Base-by-base conservation (phyloP, 1,140 invertebrate genomes). In the Ericerus pela region DNA sequence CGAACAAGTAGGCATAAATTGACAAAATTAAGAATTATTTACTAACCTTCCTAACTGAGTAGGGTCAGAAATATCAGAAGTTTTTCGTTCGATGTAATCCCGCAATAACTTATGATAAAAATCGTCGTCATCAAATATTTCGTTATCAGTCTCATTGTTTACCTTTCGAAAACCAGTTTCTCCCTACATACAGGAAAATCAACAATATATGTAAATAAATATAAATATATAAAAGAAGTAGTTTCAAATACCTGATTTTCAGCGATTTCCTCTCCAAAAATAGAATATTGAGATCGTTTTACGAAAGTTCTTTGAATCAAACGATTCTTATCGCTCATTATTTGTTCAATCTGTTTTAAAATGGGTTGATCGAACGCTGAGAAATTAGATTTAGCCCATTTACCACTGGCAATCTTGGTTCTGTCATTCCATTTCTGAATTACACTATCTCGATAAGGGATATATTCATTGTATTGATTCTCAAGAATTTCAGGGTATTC, bases 111-210 rank as follows among this genome's bases (percentile, higher is more conserved):
- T 85, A 69, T 96, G 90, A 72, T 97, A 97, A 68, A 96, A 98
- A 69, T 98, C 94, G 68, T 85, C 85, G 68, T 98, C 94, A 68
- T 97, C 92, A 73, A 89, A 98, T 65, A 96, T 87, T 73, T 98
- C 88, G 0, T 70, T 57, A 69, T 90, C 82, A 60, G 81, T 79
- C 61, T 84, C 79, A 63, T 81, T 76, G 30, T 68, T 62, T 58
- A 51, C 29, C 38, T 37, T n/a, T n/a, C n/a, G n/a, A n/a, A n/a
- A n/a, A n/a, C n/a, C n/a, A n/a, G n/a, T n/a, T n/a, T n/a, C n/a
- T n/a, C n/a, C n/a, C n/a, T n/a, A n/a, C n/a, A n/a, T n/a, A n/a
- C n/a, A n/a, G n/a, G n/a, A n/a, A n/a, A n/a, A n/a, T n/a, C n/a
- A n/a, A 33, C 30, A n/a, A 33, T 33, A 33, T 33, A 33, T 33